A percentile compares a stretch with the other conserved stretches of the same genome.
Conservation (phyloP, 2,113 vertebrate genomes). For the Chascanopsetta lugubris region DNA sequence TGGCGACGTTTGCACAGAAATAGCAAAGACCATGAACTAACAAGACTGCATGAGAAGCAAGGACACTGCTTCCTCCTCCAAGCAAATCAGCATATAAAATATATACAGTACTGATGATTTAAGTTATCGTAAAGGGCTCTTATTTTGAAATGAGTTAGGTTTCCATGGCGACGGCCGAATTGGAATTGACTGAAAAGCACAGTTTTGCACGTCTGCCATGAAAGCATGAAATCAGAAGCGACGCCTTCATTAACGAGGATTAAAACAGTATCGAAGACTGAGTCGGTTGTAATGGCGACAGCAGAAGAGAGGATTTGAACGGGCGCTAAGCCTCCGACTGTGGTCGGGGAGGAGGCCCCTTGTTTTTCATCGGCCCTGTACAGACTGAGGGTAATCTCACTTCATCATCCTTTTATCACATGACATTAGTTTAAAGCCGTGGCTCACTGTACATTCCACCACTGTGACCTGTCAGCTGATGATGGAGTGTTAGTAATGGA, state of each 20-base stretch:
- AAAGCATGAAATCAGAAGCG: neutral
- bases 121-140: too few species aligned
- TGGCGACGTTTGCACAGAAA: constrained; percentile 52
- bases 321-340: constrained; percentile 45
- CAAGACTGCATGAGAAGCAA: too few species aligned
- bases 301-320: constrained; percentile 27
- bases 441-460: constrained; percentile 74
- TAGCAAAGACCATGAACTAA: neutral
- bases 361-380: constrained; percentile 62
- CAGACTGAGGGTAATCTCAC: constrained; percentile 65
- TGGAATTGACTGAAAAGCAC: too few species aligned
- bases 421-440: constrained; percentile 69
- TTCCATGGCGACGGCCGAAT: too few species aligned
- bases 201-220: neutral
- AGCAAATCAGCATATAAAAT: too few species aligned
- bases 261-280: constrained; percentile 4
- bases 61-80: too few species aligned
- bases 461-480: constrained; percentile 74
- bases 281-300: constrained; percentile 16
- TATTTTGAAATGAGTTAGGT: too few species aligned
- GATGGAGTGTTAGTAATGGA: constrained; percentile 34
- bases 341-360: constrained; percentile 43
- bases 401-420: constrained; percentile 71
- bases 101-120: too few species aligned
- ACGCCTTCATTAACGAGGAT: constrained; percentile 4